Evolutionary conservation across 2,113 vertebrate species (phyloP), one percentile per base, ranked within the genome.

Genomic region (Sander lucioperca): DNA sequence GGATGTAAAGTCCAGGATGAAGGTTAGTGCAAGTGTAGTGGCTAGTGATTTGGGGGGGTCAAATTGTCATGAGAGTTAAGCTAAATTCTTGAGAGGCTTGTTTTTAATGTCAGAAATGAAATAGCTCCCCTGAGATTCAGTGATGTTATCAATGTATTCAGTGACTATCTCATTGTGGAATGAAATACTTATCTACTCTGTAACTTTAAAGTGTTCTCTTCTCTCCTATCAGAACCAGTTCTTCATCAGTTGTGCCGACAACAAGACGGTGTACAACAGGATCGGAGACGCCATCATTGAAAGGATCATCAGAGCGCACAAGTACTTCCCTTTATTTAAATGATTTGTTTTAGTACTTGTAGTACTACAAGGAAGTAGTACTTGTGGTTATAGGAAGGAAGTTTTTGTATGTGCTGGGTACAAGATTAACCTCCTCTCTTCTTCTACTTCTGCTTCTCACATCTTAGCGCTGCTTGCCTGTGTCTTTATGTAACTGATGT

Each of bases 191-290:
- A 7, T 47, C 25, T 39, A 15, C 16, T 30, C 43, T 25, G 25
- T 19, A 36, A 48, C 53, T 18, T 15, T 2, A 58, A 67, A 30
- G 11, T 33, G n/a, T n/a, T 51, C 58, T 90, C 19, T 27, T 39
- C 18, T 12, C 23, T 54, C 27, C 18, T n/a, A 81, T 48, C 86
- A 99, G 98, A 99, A 99, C 94, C 98, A 99, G 93, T 99, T 99
- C 92, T 99, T 99, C 86, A 99, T 99, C 92, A 99, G 98, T 88
- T 99, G 98, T 16, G 95, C 98, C 0, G 97, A 99, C 92, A 97
- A 96, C 93, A 96, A 93, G 86, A 95, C 91, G 11, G 97, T 99
- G 61, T 97, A 96, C 93, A 99, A 99, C 94, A 97, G 95, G 94
- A 95, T 99, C 0, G 98, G 98, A 0, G 97, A 99, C 30, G 95